A percentile compares a stretch with the other conserved stretches of the same genome.
Conservation (phyloP, 1,140 invertebrate genomes). For the Drosophila sproati region DNA sequence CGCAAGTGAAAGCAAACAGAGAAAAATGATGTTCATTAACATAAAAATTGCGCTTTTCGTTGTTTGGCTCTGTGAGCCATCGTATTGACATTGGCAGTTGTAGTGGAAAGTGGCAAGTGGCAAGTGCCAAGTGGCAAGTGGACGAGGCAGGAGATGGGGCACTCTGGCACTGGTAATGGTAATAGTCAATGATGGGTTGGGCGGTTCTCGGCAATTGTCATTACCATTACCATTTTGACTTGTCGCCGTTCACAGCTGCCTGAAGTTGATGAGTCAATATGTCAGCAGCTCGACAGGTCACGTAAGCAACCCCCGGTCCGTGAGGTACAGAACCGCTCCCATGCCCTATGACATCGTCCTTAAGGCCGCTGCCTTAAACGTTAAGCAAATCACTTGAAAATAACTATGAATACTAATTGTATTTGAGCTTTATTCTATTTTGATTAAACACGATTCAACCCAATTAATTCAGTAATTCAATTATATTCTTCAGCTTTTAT, state of each 20-base stretch:
- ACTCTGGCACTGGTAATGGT: not conserved
- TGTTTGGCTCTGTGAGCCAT: not conserved
- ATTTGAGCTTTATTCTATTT: not conserved
- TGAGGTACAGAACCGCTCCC: too few relatives aligned
- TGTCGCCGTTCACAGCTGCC: constrained; percentile 46
- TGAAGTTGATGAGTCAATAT: constrained; percentile 78
- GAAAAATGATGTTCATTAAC: constrained; percentile 81
- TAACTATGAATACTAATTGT: constrained; percentile 20
- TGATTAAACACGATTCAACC: not conserved
- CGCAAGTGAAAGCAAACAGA: constrained; percentile 77
- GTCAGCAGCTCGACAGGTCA: constrained; percentile 72
- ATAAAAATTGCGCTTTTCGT: constrained; percentile 69
- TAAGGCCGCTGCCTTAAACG: not conserved
- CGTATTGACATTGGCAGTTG: constrained; percentile 33
- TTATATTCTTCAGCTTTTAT: too few relatives aligned
- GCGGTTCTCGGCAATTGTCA: constrained; percentile 59
- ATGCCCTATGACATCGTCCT: not conserved
- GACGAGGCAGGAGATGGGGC: not conserved
- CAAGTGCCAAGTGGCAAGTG: not conserved
- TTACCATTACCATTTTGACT: constrained; percentile 73
- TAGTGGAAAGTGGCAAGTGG: not conserved
- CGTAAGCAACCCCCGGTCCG: constrained; percentile 35
- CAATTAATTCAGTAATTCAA: not conserved
- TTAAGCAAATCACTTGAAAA: constrained; percentile 19
- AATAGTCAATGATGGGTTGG: constrained; percentile 6